Evolutionary conservation across 2,113 vertebrate species (phyloP), one percentile per base, ranked within the genome.

Genomic region (Corvus cornix): DNA sequence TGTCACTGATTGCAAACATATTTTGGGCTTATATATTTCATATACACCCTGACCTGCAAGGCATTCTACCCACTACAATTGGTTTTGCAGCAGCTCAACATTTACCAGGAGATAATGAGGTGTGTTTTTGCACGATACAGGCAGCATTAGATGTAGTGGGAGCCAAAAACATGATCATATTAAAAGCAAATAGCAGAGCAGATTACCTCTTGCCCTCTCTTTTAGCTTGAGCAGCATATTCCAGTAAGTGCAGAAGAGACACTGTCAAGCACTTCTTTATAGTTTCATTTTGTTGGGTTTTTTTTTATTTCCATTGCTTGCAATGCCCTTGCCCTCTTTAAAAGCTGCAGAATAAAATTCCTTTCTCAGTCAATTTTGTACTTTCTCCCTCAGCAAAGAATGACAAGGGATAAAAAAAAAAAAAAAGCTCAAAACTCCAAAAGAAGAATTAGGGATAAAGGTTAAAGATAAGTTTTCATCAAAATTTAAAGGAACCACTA

Each of bases 241-340:
- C 56, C 84, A 92, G 60, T 91, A 81, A 94, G 43, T 89, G 90
- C 92, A 97, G 96, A 96, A 95, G 93, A 97, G 92, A 96, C 92
- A 90, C 91, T 98, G 97, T 98, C 97, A 98, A 96, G 85, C 96
- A 95, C 89, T 97, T 96, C 92, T 97, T 98, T 97, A 97, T 91
- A 94, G 97, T 95, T 98, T 91, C 89, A 97, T 97, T 97, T 97
- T 91, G 70, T 84, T 93, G 39, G 39, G 6, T 80, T 82, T 67
- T 79, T 37, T 84, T 86, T 69, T 8, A 86, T 95, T 82, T 83
- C 80, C 62, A 75, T 74, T 94, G 92, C 88, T 82, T 97, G 72
- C n/a, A 95, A 28, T 95, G 93, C 66, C 96, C 96, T 98, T 97
- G 95, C 78, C 86, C 92, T 90, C 91, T 89, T 89, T 86, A 91